A percentile compares a stretch with the other conserved stretches of the same genome.
Conservation (phyloP, 1,140 invertebrate genomes). For the Parapsyche elsis region DNA sequence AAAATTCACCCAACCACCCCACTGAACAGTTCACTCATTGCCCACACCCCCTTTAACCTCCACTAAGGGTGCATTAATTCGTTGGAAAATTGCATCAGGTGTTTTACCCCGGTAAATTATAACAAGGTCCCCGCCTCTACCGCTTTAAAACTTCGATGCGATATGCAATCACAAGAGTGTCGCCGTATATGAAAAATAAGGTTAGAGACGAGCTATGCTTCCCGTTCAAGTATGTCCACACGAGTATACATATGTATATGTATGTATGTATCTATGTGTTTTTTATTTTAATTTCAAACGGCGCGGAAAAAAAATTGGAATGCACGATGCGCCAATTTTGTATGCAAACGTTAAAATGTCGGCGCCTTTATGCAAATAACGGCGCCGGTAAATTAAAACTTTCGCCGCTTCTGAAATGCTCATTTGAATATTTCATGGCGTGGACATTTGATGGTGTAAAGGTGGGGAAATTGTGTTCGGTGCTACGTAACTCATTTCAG, state of each 20-base stretch:
- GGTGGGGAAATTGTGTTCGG: constrained; percentile 22
- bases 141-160: too few relatives aligned
- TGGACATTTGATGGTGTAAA: constrained; percentile 33
- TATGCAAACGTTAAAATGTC: constrained; percentile 32
- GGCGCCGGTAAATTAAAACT: constrained; percentile 24
- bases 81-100: constrained; percentile 33
- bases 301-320: not conserved
- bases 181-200: too few relatives aligned
- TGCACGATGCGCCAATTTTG: constrained; percentile 26
- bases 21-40: not conserved
- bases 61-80: constrained; percentile 35
- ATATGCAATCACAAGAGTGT: too few relatives aligned
- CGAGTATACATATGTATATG: too few relatives aligned
- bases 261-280: too few relatives aligned
- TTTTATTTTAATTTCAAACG: too few relatives aligned
- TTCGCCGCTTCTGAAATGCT: constrained; percentile 23
- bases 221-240: too few relatives aligned
- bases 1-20: not conserved
- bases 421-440: constrained; percentile 32
- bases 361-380: constrained; percentile 27
- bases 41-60: not conserved
- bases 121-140: not conserved
- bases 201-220: too few relatives aligned
- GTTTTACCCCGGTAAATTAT: constrained; percentile 22
- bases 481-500: not conserved